Evolutionary conservation across 1,140 invertebrate species (phyloP).

Genomic region (Linepithema humile): DNA sequence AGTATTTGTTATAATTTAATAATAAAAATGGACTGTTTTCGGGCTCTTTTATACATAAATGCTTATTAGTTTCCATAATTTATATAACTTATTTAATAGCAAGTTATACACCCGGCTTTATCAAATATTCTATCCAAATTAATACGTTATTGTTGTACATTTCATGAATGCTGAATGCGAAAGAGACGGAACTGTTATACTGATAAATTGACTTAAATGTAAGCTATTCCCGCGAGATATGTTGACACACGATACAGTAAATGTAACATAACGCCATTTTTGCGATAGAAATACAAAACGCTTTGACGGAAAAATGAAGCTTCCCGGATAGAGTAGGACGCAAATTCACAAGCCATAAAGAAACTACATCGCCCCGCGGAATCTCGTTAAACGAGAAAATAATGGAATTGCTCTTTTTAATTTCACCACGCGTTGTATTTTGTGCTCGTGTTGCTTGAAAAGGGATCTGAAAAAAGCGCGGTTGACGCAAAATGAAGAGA

Average conservation of each 20-base stretch:
- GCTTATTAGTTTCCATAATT: no score
- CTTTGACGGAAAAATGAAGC: constrained; percentile 26
- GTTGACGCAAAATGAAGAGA: constrained; percentile 8
- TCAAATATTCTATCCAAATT: neutral
- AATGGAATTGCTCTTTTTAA: constrained; percentile 52
- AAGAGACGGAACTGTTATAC: neutral
- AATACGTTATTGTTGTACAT: neutral
- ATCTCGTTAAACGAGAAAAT: constrained; percentile 54
- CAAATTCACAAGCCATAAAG: constrained; percentile 30
- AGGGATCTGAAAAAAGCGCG: constrained; percentile 7
- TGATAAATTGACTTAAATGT: constrained; percentile 24
- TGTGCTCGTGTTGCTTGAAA: neutral
- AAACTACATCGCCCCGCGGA: constrained; percentile 15
- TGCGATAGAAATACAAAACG: neutral
- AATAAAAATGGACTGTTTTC: no score
- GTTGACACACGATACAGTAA: constrained; percentile 8
- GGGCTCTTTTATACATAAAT: no score
- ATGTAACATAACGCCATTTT: constrained; percentile 35
- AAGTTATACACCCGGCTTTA: neutral
- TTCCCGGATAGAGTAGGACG: neutral
- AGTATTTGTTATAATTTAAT: neutral
- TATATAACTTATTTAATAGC: neutral
- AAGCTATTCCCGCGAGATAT: constrained; percentile 8
- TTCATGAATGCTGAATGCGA: neutral
- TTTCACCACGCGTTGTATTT: neutral